A percentile compares a stretch with the other conserved stretches of the same genome.
Conservation (phyloP, 2,888 invertebrate genomes). For the Tricholauxania praeusta region DNA sequence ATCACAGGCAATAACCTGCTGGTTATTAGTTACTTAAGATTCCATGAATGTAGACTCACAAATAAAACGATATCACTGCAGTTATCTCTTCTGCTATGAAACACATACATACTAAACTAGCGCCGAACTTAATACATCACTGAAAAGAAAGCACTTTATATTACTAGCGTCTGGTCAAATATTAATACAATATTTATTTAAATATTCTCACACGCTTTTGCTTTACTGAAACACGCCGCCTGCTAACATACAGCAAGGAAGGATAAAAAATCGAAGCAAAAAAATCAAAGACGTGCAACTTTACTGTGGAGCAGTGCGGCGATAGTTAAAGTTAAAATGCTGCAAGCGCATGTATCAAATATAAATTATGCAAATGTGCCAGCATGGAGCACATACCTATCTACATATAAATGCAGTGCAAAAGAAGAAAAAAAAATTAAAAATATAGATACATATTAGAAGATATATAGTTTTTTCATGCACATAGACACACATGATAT, state of each 20-base stretch:
- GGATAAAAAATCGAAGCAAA: background rate
- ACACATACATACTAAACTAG: too few relatives aligned
- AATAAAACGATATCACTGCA: too few relatives aligned
- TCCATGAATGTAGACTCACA: too few relatives aligned
- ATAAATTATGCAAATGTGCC: conserved; percentile 34
- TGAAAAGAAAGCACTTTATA: background rate
- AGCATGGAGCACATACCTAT: conserved; percentile 4
- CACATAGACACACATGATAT: background rate
- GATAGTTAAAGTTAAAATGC: conserved; percentile 4
- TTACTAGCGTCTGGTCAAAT: background rate
- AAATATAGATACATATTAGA: background rate
- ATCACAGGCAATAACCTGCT: too few relatives aligned
- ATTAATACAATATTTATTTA: conserved; percentile 7
- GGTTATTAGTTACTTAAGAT: too few relatives aligned
- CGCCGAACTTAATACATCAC: too few relatives aligned
- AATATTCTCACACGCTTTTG: background rate
- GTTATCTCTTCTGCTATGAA: too few relatives aligned
- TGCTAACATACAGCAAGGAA: background rate
- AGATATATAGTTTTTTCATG: background rate
- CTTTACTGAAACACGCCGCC: too few relatives aligned
- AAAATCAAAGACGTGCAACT: conserved; percentile 18
- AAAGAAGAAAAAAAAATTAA: background rate
- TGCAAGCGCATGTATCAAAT: conserved; percentile 21
- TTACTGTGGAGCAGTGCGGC: background rate
- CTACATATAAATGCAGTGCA: background rate